A percentile compares a stretch with the other conserved stretches of the same genome.
Conservation (phyloP, 2,797 vertebrate genomes). For the Nasua narica region DNA sequence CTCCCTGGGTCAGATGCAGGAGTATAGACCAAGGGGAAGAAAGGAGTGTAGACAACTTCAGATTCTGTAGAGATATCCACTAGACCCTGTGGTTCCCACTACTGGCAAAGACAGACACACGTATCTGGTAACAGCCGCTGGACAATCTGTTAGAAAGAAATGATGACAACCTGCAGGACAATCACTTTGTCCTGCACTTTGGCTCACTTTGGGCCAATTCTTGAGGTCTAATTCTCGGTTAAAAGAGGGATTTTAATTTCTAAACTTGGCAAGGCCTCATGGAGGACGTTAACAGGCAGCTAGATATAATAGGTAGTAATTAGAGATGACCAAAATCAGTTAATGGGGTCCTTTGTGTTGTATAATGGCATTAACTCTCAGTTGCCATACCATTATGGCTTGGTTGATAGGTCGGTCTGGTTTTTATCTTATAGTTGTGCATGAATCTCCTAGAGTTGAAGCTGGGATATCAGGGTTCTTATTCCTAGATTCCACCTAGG, state of each 20-base stretch:
- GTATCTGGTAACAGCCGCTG: background rate
- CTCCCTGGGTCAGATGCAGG: background rate
- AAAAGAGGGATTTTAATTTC: constrained; percentile 55
- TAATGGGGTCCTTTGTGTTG: constrained; percentile 36
- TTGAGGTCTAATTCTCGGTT: constrained; percentile 22
- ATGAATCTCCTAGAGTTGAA: constrained; percentile 31
- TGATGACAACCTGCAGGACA: background rate
- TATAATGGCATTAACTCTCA: constrained; percentile 42
- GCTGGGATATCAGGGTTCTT: background rate
- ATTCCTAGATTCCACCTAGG: background rate
- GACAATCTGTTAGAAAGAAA: constrained; percentile 24
- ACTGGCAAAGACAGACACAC: background rate
- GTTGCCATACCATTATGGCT: constrained; percentile 10
- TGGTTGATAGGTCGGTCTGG: background rate
- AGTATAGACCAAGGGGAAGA: background rate
- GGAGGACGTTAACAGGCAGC: constrained; percentile 36
- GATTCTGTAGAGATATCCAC: constrained; percentile 1
- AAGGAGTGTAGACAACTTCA: background rate
- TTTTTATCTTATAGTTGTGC: constrained; percentile 27
- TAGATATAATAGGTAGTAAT: constrained; percentile 30
- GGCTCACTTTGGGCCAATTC: constrained; percentile 14
- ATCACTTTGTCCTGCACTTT: no score
- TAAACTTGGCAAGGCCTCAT: constrained; percentile 13
- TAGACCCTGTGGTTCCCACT: background rate
- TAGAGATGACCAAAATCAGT: constrained; percentile 28